These are phyloP conservation scores for Deilephila elpenor DNA, from an alignment of 2,888 invertebrate genomes.

Conservation along the genomic window DNA sequence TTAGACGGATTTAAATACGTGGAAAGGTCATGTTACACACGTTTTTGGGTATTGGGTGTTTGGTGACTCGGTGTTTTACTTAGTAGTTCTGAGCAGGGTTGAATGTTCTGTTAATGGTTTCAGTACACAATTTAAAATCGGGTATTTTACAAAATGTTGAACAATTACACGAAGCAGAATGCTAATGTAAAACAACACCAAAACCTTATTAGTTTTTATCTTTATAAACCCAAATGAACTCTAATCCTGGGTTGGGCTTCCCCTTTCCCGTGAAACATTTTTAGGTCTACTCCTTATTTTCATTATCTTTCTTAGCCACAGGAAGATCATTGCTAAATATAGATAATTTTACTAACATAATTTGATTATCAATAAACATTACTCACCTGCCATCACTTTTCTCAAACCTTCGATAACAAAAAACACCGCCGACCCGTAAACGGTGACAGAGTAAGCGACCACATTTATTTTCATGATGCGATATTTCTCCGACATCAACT, in stretches of 20 bases:
- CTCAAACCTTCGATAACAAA: conserved; percentile 71
- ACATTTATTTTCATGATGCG: conserved; percentile 69
- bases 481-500: conserved; percentile 62
- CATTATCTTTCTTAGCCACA: too few species aligned
- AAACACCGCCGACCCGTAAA: conserved; percentile 61
- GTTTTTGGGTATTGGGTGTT: conserved; percentile 5
- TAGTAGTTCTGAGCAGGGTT: neutral
- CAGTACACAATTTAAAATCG: neutral
- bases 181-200: too few species aligned
- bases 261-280: too few species aligned
- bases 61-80: neutral
- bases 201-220: too few species aligned
- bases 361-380: too few species aligned
- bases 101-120: neutral
- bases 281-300: too few species aligned
- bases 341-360: too few species aligned
- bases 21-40: conserved; percentile 13
- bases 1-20: conserved; percentile 11
- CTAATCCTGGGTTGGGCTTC: too few species aligned
- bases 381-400: conserved; percentile 61
- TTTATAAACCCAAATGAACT: too few species aligned
- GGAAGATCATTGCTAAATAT: too few species aligned
- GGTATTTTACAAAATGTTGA: too few species aligned
- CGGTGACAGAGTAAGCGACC: conserved; percentile 56
- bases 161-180: too few species aligned